Evolutionary conservation across 2,113 vertebrate genomes (phyloP).

Genomic region (Sinocyclocheilus maitianheensis): DNA sequence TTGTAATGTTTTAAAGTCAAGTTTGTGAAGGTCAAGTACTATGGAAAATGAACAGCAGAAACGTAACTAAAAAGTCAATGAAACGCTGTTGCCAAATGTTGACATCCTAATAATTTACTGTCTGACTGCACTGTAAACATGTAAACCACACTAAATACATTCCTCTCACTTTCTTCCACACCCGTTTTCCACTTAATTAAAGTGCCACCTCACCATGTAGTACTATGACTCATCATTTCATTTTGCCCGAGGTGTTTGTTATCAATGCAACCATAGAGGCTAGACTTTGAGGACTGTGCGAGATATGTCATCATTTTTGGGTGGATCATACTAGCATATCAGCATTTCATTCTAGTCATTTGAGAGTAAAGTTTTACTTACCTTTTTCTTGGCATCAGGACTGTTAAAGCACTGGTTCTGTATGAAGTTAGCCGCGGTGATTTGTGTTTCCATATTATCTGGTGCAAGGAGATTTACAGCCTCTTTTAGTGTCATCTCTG

Average conservation of each 20-base stretch:
- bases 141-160: background rate
- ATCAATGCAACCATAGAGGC: background rate
- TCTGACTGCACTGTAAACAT: background rate
- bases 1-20: background rate
- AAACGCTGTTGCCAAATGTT: background rate
- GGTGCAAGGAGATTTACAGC: slow-evolving; percentile 79
- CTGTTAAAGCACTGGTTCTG: slow-evolving; percentile 87
- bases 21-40: background rate
- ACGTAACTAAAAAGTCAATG: background rate
- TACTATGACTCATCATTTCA: slow-evolving; percentile 10
- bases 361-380: slow-evolving; percentile 63
- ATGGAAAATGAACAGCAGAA: background rate
- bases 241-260: background rate
- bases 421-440: slow-evolving; percentile 81
- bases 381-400: slow-evolving; percentile 77
- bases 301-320: background rate
- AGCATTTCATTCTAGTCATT: background rate
- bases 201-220: background rate
- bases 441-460: slow-evolving; percentile 71
- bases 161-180: background rate
- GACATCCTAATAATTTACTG: background rate
- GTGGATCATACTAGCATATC: background rate
- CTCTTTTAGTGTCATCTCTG: slow-evolving; percentile 81
- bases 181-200: background rate
- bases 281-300: background rate